phyloP scores from a whole-genome alignment of 2,888 invertebrate species.

The Eupithecia subumbrata region DNA sequence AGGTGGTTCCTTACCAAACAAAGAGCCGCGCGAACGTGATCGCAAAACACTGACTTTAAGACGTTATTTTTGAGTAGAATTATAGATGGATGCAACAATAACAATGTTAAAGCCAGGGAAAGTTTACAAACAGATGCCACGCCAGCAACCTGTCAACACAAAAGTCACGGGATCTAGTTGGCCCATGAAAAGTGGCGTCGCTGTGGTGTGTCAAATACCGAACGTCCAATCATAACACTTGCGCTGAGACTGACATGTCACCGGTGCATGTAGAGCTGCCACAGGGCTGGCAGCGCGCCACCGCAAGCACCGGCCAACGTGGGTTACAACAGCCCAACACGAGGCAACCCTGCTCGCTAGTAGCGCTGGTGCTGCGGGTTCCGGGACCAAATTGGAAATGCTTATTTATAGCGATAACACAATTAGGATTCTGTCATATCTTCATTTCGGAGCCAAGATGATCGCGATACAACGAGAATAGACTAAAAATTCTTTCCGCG shows the following conservation, averaged over 20 bases:
- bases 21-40: slow-evolving; percentile 6
- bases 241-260: slow-evolving; percentile 30
- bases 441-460: slow-evolving; percentile 33
- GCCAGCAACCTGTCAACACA: slow-evolving; percentile 7
- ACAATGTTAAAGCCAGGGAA: background rate
- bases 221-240: slow-evolving; percentile 26
- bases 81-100: background rate
- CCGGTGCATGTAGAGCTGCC: slow-evolving; percentile 9
- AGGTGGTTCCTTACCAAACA: background rate
- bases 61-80: background rate
- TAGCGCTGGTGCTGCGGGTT: slow-evolving; percentile 7
- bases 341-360: slow-evolving; percentile 31
- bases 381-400: slow-evolving; percentile 36
- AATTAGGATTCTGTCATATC: slow-evolving; percentile 39
- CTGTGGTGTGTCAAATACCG: slow-evolving; percentile 12
- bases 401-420: slow-evolving; percentile 45
- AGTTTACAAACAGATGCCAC: slow-evolving; percentile 8
- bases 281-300: slow-evolving; percentile 48
- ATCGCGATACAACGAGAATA: slow-evolving; percentile 32
- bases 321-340: slow-evolving; percentile 36
- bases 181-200: slow-evolving; percentile 12
- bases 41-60: background rate
- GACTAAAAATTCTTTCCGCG: slow-evolving; percentile 18
- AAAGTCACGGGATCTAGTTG: slow-evolving; percentile 35
- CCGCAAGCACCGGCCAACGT: slow-evolving; percentile 27